Evolutionary conservation across 2,113 vertebrate species (phyloP).

Genomic region (Ptychochromis oligacanthus): DNA sequence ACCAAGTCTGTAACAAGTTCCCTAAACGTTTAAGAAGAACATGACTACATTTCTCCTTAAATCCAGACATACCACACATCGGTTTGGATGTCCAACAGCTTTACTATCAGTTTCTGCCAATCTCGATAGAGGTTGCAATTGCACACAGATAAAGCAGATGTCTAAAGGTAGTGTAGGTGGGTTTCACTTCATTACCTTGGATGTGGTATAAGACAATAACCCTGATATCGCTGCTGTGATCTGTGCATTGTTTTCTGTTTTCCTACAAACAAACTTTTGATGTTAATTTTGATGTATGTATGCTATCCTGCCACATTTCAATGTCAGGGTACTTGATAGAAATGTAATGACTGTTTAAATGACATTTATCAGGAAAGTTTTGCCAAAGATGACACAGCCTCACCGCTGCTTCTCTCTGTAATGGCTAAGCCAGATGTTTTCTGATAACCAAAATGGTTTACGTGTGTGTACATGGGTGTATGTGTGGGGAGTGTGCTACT

Average conservation of each 20-base stretch:
- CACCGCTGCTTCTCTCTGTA: not conserved
- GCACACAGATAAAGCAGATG: constrained; percentile 28
- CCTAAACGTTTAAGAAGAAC: not conserved
- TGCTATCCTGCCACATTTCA: constrained; percentile 3
- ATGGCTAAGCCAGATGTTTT: constrained; percentile 55
- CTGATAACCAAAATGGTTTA: constrained; percentile 24
- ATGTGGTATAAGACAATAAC: constrained; percentile 5
- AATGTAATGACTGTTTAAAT: not conserved
- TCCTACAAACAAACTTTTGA: not conserved
- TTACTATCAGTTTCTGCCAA: not conserved
- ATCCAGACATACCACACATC: not conserved
- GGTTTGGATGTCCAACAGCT: not conserved
- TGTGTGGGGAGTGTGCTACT: not conserved
- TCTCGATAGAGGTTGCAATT: not conserved
- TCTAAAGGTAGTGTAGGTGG: constrained; percentile 9
- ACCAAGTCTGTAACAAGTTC: not conserved
- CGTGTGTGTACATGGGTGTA: not conserved
- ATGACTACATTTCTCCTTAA: not conserved
- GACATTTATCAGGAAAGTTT: constrained; percentile 23
- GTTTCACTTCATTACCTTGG: constrained; percentile 29
- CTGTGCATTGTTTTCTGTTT: not conserved
- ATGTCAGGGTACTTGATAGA: not conserved
- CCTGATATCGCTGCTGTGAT: constrained; percentile 27
- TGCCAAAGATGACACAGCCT: constrained; percentile 22
- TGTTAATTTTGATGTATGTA: not conserved